Conservation (phyloP, 2,888 invertebrate species). For the Plusia festucae region DNA sequence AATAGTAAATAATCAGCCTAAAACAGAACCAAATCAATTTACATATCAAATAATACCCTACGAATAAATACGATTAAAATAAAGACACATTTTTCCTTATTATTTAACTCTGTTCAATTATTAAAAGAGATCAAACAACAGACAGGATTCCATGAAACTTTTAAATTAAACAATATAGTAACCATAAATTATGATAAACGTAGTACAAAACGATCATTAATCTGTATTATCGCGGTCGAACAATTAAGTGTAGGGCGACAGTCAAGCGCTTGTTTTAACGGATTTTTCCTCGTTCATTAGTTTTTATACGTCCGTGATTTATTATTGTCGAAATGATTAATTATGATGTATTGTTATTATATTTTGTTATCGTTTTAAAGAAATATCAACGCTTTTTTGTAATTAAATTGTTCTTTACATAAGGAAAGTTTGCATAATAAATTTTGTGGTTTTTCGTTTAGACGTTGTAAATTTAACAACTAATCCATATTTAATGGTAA, state of each 20-base stretch:
- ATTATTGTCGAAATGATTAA: slow-evolving; percentile 49
- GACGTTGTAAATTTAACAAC: neutral
- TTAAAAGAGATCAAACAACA: slow-evolving; percentile 28
- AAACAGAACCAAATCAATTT: too few species aligned
- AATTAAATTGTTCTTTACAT: slow-evolving; percentile 21
- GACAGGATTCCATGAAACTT: slow-evolving; percentile 36
- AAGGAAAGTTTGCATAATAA: slow-evolving; percentile 6
- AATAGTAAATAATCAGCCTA: too few species aligned
- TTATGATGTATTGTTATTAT: slow-evolving; percentile 40
- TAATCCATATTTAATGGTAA: too few species aligned
- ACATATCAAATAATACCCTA: too few species aligned
- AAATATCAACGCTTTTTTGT: neutral
- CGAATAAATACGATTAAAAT: too few species aligned
- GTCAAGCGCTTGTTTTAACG: slow-evolving; percentile 49
- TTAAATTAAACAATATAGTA: slow-evolving; percentile 35
- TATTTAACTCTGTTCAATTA: slow-evolving; percentile 15
- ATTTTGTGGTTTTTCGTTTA: neutral
- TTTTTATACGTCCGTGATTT: slow-evolving; percentile 44
- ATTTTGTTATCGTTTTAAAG: slow-evolving; percentile 34
- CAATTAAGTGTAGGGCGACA: slow-evolving; percentile 67
- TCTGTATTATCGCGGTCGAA: slow-evolving; percentile 65
- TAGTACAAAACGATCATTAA: slow-evolving; percentile 64
- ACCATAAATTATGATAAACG: slow-evolving; percentile 58
- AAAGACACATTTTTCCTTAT: too few species aligned
- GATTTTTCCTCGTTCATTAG: slow-evolving; percentile 55